Evolutionary conservation across 35 echinoderm and acorn worm genomes (phyloP).

Genomic region (Ophiothrix spiculata): DNA sequence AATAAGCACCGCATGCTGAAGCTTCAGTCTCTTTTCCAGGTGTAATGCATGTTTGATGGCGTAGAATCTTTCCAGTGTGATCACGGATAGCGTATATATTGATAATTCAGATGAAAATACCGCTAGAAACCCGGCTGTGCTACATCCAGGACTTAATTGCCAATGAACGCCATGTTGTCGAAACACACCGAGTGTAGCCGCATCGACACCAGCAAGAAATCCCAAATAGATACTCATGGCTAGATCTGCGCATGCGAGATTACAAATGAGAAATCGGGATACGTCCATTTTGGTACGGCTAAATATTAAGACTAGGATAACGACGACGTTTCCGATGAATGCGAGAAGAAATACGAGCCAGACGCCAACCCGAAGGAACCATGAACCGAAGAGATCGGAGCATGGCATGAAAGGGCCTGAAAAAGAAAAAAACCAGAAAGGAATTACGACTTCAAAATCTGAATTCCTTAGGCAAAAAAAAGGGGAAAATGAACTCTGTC

Average conservation of each 20-base stretch:
- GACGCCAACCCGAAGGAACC: conserved; percentile 75
- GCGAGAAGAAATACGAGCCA: conserved; percentile 85
- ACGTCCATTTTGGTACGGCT: conserved; percentile 92
- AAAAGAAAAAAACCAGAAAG: conserved; percentile 32
- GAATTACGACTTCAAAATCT: too few species aligned
- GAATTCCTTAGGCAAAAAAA: too few species aligned
- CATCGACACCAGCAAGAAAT: conserved; percentile 72
- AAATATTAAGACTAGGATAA: conserved; percentile 79
- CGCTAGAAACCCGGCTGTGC: conserved; percentile 69
- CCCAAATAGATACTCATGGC: conserved; percentile 75
- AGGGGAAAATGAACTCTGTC: too few species aligned
- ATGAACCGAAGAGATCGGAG: conserved; percentile 74
- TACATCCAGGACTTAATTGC: conserved; percentile 71
- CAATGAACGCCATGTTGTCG: conserved; percentile 55
- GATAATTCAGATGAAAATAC: conserved; percentile 93
- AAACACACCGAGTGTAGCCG: conserved; percentile 69
- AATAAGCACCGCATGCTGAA: conserved; percentile 60
- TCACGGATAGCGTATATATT: conserved; percentile 83
- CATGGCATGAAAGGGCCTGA: conserved; percentile 89
- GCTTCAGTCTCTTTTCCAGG: conserved; percentile 77
- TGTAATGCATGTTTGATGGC: conserved; percentile 92
- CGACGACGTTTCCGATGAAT: conserved; percentile 65
- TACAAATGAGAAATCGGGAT: conserved; percentile 84
- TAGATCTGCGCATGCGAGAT: conserved; percentile 88
- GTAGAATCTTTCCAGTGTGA: conserved; percentile 90